These are phyloP conservation scores for Drosophila hamatofila DNA, from an alignment of 2,888 invertebrate genomes.

Conservation along the genomic window DNA sequence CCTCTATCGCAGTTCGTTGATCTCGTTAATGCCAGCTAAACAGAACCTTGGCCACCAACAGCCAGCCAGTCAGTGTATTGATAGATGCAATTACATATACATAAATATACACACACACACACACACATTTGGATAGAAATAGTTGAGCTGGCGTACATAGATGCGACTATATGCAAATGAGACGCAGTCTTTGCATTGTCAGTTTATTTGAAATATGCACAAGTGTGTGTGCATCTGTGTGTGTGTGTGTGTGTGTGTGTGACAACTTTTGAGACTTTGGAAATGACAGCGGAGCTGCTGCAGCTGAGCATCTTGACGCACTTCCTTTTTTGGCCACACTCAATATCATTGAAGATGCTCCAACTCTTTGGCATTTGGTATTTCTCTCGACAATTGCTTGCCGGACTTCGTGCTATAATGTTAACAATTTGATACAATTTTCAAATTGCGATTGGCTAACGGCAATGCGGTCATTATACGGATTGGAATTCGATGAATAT, in stretches of 20 bases:
- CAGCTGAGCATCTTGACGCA: slow-evolving; percentile 9
- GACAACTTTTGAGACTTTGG: slow-evolving; percentile 33
- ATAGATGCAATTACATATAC: slow-evolving; percentile 44
- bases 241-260: slow-evolving; percentile 25
- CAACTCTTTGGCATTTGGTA: slow-evolving; percentile 15
- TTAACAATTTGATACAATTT: slow-evolving; percentile 65
- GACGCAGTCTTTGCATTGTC: slow-evolving; percentile 32
- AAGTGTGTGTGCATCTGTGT: slow-evolving; percentile 6
- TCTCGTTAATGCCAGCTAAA: slow-evolving; percentile 52
- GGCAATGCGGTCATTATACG: slow-evolving; percentile 32
- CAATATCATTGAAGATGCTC: slow-evolving; percentile 26
- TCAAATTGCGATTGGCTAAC: slow-evolving; percentile 54
- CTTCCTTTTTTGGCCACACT: slow-evolving; percentile 43
- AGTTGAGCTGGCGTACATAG: neutral
- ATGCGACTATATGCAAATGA: slow-evolving; percentile 48
- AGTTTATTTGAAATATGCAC: slow-evolving; percentile 42
- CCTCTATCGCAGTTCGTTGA: slow-evolving; percentile 52
- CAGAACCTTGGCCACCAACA: slow-evolving; percentile 49
- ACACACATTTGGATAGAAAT: neutral
- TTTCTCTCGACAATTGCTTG: neutral
- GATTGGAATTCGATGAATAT: neutral
- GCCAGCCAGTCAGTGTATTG: slow-evolving; percentile 20
- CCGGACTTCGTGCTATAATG: slow-evolving; percentile 43
- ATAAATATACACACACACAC: slow-evolving; percentile 6
- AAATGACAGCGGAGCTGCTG: slow-evolving; percentile 17